These are phyloP conservation scores for Orthosia incerta DNA, from an alignment of 2,888 invertebrate genomes.

Conservation along the genomic window DNA sequence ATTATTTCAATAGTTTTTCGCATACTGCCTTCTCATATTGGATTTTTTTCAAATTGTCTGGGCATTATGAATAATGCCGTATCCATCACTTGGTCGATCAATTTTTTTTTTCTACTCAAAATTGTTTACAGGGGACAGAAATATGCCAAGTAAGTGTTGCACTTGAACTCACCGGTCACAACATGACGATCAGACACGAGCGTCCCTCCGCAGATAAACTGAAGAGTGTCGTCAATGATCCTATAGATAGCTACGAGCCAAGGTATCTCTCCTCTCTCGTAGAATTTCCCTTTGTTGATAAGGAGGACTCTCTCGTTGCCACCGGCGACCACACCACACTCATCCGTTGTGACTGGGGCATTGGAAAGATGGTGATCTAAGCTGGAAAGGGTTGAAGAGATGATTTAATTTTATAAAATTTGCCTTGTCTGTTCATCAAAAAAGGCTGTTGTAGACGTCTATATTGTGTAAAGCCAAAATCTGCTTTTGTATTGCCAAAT, in stretches of 20 bases:
- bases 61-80: no score
- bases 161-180: constrained; percentile 77
- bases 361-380: constrained; percentile 64
- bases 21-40: no score
- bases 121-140: no score
- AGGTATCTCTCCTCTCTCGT: constrained; percentile 91
- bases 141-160: neutral
- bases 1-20: no score
- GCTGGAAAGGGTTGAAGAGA: neutral
- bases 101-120: no score
- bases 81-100: no score
- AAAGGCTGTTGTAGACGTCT: no score
- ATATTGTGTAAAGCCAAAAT: no score
- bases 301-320: constrained; percentile 76
- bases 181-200: constrained; percentile 84
- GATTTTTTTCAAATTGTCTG: no score
- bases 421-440: no score
- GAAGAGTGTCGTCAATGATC: constrained; percentile 80
- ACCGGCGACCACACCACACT: constrained; percentile 79
- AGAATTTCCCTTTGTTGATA: constrained; percentile 80
- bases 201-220: constrained; percentile 84
- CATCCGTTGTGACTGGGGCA: constrained; percentile 17
- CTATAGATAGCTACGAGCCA: constrained; percentile 93
- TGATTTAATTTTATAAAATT: no score
- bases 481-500: no score